These are phyloP conservation scores for Megalops cyprinoides DNA, from an alignment of 2,797 vertebrate genomes.

Conservation along the genomic window DNA sequence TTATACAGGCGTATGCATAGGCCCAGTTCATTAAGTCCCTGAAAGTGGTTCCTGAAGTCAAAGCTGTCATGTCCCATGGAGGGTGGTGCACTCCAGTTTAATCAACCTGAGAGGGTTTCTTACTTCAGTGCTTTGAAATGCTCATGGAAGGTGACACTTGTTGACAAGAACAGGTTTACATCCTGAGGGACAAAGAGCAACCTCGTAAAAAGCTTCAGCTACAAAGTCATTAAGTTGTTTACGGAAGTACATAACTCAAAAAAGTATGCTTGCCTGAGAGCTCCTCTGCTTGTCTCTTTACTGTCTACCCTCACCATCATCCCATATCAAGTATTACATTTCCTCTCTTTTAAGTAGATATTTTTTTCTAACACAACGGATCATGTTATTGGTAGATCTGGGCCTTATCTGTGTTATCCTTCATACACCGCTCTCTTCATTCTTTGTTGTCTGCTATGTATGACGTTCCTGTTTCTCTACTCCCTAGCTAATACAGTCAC, in stretches of 20 bases:
- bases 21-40: not conserved
- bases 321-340: not conserved
- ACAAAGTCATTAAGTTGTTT: not conserved
- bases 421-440: too few species aligned
- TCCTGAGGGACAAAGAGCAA: not conserved
- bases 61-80: too few species aligned
- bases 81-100: too few species aligned
- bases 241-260: not conserved
- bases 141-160: not conserved
- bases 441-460: too few species aligned
- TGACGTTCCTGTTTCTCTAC: too few species aligned
- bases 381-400: too few species aligned
- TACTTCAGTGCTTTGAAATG: not conserved
- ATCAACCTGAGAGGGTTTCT: not conserved
- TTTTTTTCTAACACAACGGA: not conserved
- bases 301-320: not conserved
- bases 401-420: too few species aligned
- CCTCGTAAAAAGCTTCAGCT: not conserved
- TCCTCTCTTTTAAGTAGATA: not conserved
- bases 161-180: constrained; percentile 3
- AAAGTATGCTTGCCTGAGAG: not conserved
- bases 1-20: too few species aligned
- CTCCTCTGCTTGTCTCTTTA: not conserved
- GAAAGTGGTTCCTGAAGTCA: not conserved
- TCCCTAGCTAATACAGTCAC: too few species aligned